Conservation (phyloP, 2,797 vertebrate species). For the Tadarida brasiliensis region DNA sequence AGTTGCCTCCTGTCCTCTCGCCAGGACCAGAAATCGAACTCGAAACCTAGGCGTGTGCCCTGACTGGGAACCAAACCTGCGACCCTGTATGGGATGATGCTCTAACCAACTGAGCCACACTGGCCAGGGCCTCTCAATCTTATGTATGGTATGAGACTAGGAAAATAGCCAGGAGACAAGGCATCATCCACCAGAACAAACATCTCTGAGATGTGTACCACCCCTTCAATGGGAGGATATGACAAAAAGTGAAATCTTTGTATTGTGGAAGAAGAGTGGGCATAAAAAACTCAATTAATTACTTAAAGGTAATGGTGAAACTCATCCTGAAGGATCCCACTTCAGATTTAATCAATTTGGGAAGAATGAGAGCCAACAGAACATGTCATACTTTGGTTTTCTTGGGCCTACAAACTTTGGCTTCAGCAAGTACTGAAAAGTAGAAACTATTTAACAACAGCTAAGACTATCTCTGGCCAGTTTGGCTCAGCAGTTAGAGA, state of each 20-base stretch:
- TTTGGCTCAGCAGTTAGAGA: no score
- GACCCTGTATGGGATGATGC: no score
- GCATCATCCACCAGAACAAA: neutral
- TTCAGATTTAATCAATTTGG: neutral
- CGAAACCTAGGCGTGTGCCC: no score
- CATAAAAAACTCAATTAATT: neutral
- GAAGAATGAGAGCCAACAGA: neutral
- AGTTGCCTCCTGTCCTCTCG: no score
- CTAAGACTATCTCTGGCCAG: no score
- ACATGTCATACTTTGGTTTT: neutral
- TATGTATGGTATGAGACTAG: neutral
- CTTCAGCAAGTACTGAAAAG: neutral
- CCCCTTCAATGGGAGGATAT: neutral
- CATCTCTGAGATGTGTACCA: neutral
- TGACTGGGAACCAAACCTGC: no score
- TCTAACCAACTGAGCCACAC: no score
- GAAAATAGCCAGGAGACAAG: neutral
- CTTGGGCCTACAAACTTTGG: neutral
- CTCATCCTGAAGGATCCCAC: neutral
- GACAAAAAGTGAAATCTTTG: neutral
- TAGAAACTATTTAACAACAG: no score
- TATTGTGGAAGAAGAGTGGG: neutral
- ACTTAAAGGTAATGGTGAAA: neutral
- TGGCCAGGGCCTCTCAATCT: neutral
- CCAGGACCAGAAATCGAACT: no score